Conservation (phyloP, 2,113 vertebrate genomes). For the Dromiciops gliroides region DNA sequence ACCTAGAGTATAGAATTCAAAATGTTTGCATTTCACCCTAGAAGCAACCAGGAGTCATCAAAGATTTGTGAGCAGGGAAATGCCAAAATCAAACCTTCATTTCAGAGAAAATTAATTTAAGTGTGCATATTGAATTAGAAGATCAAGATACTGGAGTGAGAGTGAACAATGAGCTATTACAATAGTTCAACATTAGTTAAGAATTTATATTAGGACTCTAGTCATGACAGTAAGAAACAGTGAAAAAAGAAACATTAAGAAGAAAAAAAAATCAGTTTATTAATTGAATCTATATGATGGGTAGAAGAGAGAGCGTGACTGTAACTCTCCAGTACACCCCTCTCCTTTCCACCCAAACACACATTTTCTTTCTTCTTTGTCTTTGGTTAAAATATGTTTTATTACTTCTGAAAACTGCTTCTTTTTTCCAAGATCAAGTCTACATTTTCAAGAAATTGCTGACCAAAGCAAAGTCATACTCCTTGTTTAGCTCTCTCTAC, state of each 20-base stretch:
- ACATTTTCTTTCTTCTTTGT: background rate
- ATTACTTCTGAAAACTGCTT: conserved; percentile 26
- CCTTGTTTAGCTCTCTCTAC: background rate
- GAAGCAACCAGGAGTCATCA: background rate
- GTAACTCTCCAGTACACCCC: background rate
- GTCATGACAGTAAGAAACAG: background rate
- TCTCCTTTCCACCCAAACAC: background rate
- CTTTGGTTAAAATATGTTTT: background rate
- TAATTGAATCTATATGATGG: background rate
- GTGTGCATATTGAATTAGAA: background rate
- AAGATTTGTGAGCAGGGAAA: background rate
- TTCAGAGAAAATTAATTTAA: background rate
- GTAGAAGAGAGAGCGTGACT: background rate
- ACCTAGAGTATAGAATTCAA: background rate
- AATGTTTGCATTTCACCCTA: background rate
- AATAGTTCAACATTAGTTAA: background rate
- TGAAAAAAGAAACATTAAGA: background rate
- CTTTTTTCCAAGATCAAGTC: background rate
- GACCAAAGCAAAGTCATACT: background rate
- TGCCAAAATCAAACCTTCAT: background rate
- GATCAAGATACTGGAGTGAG: background rate
- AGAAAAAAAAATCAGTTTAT: background rate
- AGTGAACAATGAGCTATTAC: background rate
- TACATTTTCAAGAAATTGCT: conserved; percentile 11
- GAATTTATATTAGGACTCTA: background rate